Evolutionary conservation across 1,140 invertebrate species (phyloP), one percentile per base, ranked within the genome.

Genomic region (Tyrophagus putrescentiae): DNA sequence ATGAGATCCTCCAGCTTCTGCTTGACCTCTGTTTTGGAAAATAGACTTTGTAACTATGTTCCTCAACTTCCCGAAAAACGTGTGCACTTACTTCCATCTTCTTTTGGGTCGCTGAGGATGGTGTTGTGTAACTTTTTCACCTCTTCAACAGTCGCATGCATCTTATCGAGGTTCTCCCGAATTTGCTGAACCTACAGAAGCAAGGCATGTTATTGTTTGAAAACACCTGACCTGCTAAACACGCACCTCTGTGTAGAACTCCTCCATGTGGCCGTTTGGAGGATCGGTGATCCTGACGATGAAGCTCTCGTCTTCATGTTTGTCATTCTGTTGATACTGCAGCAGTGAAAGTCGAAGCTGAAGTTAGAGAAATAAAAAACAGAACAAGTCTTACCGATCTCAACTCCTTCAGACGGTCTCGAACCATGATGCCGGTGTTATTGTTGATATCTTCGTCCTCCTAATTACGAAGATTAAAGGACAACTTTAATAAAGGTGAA

Each of bases 1-100:
- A 98, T 99, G 68, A 97, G 79, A 78, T 98, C 93, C 79, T 99
- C 95, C 72, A 98, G 76, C 76, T 98, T 92, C 76, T 96, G 91
- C 79, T 98, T 98, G 72, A 91, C 92, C 80, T 96, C 91, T 96
- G 80, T 29, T 57, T 16, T 0, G 62, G 6, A 42, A n/a, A 62
- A 62, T 5, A 60, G 56, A 18, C 34, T 7, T 54, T n/a, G 16
- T 52, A 25, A 63, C 5, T 57, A n/a, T n/a, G n/a, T n/a, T n/a
- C n/a, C n/a, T n/a, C n/a, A n/a, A n/a, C n/a, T n/a, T n/a, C n/a
- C n/a, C n/a, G n/a, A n/a, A 25, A 59, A 7, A 29, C 28, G 39
- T 44, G 23, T 18, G 11, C 33, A 71, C 75, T 74, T 72, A 82
- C 80, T 80, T 64, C 81, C 78, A 70, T 82, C 79, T 60, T 78